Evolutionary conservation across 2,797 vertebrate species (phyloP).

Genomic region (Galagoides demidoff): DNA sequence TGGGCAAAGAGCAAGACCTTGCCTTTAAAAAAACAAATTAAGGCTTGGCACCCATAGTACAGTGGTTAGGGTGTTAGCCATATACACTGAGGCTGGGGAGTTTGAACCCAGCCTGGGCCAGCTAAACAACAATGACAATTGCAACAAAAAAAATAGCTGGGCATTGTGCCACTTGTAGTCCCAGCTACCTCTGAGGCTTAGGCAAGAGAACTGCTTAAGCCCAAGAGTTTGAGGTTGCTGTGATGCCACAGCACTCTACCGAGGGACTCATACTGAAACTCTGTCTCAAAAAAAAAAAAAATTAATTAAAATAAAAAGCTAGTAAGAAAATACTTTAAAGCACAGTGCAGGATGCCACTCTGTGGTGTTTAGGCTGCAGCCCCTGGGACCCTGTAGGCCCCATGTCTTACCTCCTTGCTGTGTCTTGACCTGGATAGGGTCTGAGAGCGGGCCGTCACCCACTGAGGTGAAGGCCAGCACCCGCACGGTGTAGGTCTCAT

Average conservation of each 20-base stretch:
- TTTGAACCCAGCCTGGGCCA: too few relatives aligned
- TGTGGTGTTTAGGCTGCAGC: background rate
- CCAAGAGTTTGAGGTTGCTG: background rate
- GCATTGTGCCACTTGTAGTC: background rate
- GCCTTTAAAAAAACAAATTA: too few relatives aligned
- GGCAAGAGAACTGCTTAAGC: background rate
- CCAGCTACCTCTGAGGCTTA: background rate
- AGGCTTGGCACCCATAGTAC: too few relatives aligned
- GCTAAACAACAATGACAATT: too few relatives aligned
- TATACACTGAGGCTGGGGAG: too few relatives aligned
- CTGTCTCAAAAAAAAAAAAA: background rate
- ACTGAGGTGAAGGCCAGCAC: conserved; percentile 98
- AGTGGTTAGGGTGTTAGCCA: too few relatives aligned
- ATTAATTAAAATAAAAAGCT: too few relatives aligned
- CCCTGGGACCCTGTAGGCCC: fast-evolving
- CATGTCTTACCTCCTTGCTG: conserved; percentile 95
- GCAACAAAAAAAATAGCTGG: background rate
- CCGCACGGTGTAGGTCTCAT: conserved; percentile 96
- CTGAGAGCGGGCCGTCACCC: conserved; percentile 97
- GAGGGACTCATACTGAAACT: background rate
- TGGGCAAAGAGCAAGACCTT: too few relatives aligned
- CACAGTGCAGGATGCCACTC: fast-evolving
- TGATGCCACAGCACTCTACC: background rate
- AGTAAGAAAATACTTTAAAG: background rate
- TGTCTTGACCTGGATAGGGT: conserved; percentile 98